A percentile compares a stretch with the other conserved stretches of the same genome.
These are phyloP conservation scores for Lucilia cuprina DNA, from an alignment of 1,140 invertebrate species.

Conservation along the genomic window DNA sequence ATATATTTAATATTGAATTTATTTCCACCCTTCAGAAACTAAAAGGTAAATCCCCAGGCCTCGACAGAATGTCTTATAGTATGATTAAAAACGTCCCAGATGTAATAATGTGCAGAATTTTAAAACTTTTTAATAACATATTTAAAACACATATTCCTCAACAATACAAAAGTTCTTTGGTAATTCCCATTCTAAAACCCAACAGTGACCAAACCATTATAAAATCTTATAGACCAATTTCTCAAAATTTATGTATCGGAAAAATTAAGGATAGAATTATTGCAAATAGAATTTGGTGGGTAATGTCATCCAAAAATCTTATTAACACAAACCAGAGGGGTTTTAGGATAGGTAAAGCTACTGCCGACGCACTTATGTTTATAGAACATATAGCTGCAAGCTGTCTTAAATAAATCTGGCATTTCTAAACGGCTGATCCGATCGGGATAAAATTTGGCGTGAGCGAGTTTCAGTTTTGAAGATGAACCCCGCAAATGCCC, in stretches of 20 bases:
- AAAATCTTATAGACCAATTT: slow-evolving; percentile 39
- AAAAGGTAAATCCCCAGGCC: not conserved
- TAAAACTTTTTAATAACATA: slow-evolving; percentile 38
- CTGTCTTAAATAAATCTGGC: too few relatives aligned
- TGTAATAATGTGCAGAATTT: slow-evolving; percentile 35
- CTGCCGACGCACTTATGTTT: slow-evolving; percentile 8
- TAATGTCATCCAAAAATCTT: slow-evolving; percentile 36
- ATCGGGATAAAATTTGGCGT: too few relatives aligned
- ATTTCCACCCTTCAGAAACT: not conserved
- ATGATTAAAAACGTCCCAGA: slow-evolving; percentile 37
- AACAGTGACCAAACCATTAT: not conserved
- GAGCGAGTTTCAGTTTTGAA: too few relatives aligned
- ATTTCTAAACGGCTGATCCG: too few relatives aligned
- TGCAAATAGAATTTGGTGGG: slow-evolving; percentile 38
- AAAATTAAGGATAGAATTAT: slow-evolving; percentile 33
- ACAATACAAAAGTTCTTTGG: slow-evolving; percentile 11
- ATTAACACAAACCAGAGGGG: slow-evolving; percentile 29
- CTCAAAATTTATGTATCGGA: slow-evolving; percentile 32
- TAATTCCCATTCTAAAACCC: slow-evolving; percentile 32
- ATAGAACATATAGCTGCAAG: slow-evolving; percentile 31
- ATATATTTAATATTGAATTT: not conserved
- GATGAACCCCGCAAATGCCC: too few relatives aligned
- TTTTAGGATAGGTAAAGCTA: slow-evolving; percentile 24
- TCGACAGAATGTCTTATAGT: slow-evolving; percentile 32
- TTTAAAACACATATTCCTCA: slow-evolving; percentile 3